Percentiles rank a stretch among this genome's conserved stretches.
Conservation (phyloP, 2,797 vertebrate genomes). For the Otolemur crassicaudatus region DNA sequence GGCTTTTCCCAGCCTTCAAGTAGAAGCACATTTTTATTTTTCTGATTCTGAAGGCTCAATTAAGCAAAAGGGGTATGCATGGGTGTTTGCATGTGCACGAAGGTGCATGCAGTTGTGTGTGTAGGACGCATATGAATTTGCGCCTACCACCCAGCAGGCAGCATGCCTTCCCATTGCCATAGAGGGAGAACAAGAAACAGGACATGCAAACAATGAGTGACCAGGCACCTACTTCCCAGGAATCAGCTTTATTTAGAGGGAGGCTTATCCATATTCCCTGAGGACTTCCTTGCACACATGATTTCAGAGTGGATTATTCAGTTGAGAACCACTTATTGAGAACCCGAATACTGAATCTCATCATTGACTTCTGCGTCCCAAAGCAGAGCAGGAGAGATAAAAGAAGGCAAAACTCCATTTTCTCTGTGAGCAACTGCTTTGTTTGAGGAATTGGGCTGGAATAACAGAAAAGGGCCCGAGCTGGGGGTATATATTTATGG, state of each 20-base stretch:
- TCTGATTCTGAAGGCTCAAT: neutral
- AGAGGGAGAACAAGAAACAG: neutral
- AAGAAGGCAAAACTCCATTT: neutral
- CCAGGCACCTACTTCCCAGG: neutral
- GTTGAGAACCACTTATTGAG: neutral
- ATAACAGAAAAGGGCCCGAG: neutral
- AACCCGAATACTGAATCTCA: neutral
- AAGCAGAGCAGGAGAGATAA: neutral
- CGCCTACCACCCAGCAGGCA: neutral
- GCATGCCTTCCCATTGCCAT: accelerated
- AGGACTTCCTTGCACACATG: neutral
- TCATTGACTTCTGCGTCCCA: neutral
- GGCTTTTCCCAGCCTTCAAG: neutral
- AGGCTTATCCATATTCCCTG: accelerated
- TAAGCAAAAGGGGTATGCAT: neutral
- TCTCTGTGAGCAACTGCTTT: neutral
- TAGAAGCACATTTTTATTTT: neutral
- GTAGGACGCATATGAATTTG: neutral
- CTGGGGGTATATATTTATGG: neutral
- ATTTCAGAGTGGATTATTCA: neutral
- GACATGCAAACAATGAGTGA: no score
- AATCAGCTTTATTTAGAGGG: neutral
- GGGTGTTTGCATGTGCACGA: neutral
- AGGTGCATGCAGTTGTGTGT: neutral
- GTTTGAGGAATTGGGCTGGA: neutral